Percentiles rank a stretch among this genome's conserved stretches.
Conservation (phyloP, 64 coral and sea anemone species). For the Pocillopora verrucosa region DNA sequence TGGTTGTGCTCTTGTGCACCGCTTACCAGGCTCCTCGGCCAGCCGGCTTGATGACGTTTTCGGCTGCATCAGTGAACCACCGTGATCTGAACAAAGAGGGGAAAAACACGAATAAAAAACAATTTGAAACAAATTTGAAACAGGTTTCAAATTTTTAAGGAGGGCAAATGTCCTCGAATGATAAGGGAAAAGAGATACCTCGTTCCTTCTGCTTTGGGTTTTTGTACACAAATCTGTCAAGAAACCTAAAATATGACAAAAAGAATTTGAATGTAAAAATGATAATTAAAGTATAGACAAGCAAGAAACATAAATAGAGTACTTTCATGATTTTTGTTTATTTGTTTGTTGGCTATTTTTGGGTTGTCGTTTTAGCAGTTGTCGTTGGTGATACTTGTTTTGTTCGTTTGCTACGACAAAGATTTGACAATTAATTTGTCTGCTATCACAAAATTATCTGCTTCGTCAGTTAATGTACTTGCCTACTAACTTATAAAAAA, state of each 20-base stretch:
- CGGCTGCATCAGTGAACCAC: slow-evolving; percentile 92
- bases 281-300: neutral
- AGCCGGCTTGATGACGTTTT: slow-evolving; percentile 49
- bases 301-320: neutral
- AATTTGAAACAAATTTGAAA: neutral
- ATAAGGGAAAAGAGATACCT: slow-evolving; percentile 41
- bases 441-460: no score
- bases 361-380: no score
- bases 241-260: slow-evolving; percentile 48
- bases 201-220: slow-evolving; percentile 94
- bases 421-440: no score
- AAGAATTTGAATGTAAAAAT: neutral
- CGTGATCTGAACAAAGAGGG: slow-evolving; percentile 73
- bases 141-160: neutral
- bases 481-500: no score
- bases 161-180: neutral
- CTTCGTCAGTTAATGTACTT: no score
- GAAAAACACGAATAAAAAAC: neutral
- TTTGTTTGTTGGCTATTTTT: no score
- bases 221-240: slow-evolving; percentile 97
- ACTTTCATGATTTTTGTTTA: no score
- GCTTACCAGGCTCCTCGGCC: slow-evolving; percentile 65
- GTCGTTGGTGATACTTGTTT: no score
- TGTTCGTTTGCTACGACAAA: no score
- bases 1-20: neutral